phyloP scores from a whole-genome alignment of 2,797 vertebrate species.

The Rhincodon typus region DNA sequence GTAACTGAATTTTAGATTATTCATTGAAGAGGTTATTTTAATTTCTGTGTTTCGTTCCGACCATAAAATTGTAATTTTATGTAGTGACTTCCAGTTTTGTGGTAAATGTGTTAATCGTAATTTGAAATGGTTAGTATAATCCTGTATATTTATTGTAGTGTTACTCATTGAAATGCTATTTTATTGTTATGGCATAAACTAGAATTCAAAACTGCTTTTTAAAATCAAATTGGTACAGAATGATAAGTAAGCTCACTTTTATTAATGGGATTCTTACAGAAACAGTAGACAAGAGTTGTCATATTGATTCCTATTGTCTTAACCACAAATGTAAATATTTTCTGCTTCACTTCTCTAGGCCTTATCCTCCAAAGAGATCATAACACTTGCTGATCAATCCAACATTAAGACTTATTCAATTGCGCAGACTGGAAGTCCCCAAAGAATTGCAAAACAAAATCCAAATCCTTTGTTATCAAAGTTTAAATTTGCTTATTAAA shows the following conservation, averaged over 20 bases:
- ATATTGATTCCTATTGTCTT: neutral
- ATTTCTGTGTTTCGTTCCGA: conserved; percentile 50
- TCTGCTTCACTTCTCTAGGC: neutral
- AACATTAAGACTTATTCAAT: neutral
- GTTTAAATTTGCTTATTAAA: neutral
- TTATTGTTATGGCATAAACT: neutral
- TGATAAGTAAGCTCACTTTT: neutral
- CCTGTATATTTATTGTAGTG: neutral
- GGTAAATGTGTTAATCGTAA: conserved; percentile 47
- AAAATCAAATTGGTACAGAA: neutral
- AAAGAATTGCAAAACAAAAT: neutral
- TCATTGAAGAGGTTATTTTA: conserved; percentile 46
- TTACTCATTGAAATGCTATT: neutral
- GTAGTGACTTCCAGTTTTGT: conserved; percentile 41
- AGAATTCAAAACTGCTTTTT: neutral
- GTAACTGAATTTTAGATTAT: conserved; percentile 54
- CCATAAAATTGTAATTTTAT: conserved; percentile 51
- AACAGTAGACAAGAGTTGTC: neutral
- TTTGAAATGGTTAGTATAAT: neutral
- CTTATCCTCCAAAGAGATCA: neutral
- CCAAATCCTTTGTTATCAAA: neutral
- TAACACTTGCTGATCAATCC: neutral
- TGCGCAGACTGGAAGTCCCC: neutral
- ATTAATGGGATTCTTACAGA: neutral
- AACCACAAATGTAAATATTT: neutral